phyloP scores from a whole-genome alignment of 1,140 invertebrate genomes.

The Drosophila lacteicornis region DNA sequence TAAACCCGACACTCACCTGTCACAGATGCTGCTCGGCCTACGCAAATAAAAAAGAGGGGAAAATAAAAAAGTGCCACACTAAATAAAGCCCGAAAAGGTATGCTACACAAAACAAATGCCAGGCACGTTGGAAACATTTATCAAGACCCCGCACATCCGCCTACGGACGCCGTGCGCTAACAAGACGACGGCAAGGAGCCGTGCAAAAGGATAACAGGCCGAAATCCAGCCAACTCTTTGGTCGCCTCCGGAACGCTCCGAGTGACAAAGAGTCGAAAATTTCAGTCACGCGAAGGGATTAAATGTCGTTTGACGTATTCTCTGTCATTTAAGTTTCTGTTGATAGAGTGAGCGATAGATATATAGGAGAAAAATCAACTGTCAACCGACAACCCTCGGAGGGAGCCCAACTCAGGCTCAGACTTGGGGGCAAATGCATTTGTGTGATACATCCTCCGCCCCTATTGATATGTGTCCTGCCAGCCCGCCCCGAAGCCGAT shows the following conservation, averaged over 20 bases:
- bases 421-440: conserved; percentile 66
- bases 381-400: conserved; percentile 1
- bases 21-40: conserved; percentile 34
- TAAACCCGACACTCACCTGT: conserved; percentile 44
- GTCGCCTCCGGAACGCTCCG: conserved; percentile 3
- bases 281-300: conserved; percentile 81
- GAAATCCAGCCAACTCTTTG: conserved; percentile 34
- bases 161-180: conserved; percentile 47
- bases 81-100: conserved; percentile 49
- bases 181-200: conserved; percentile 36
- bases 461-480: conserved; percentile 71
- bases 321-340: conserved; percentile 76
- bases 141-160: conserved; percentile 46
- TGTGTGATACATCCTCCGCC: conserved; percentile 53
- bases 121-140: conserved; percentile 75
- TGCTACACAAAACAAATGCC: conserved; percentile 57
- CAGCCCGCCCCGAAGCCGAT: conserved; percentile 35
- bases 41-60: conserved; percentile 13
- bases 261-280: conserved; percentile 80
- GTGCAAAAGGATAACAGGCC: conserved; percentile 37
- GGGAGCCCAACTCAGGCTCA: neutral
- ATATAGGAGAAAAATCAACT: conserved; percentile 42
- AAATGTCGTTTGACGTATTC: conserved; percentile 81
- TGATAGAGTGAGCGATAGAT: conserved; percentile 69
- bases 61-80: conserved; percentile 21